Conservation (phyloP, 2,888 invertebrate species). For the Cerastoderma edule region DNA sequence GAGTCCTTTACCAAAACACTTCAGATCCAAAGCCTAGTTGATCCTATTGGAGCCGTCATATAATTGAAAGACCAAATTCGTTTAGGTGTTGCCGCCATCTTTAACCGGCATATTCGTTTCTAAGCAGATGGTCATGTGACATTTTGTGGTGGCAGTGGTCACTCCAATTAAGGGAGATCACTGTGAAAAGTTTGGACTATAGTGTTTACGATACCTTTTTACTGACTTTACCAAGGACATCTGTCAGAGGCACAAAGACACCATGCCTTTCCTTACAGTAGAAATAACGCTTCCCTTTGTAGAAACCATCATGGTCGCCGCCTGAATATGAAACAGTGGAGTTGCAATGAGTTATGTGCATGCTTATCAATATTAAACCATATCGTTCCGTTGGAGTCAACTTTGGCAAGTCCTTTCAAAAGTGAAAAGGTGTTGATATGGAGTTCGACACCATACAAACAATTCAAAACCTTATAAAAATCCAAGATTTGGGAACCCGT, state of each 20-base stretch:
- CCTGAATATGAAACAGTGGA: constrained; percentile 62
- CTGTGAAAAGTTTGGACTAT: no score
- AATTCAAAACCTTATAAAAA: neutral
- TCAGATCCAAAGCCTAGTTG: no score
- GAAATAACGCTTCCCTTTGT: constrained; percentile 78
- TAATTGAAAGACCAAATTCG: no score
- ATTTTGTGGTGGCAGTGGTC: no score
- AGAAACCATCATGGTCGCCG: constrained; percentile 78
- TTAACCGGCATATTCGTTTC: no score
- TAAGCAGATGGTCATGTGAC: no score
- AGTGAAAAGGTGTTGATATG: neutral
- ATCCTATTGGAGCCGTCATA: no score
- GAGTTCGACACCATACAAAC: neutral
- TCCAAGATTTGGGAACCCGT: neutral
- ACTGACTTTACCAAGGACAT: constrained; percentile 75
- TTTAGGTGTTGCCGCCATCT: no score
- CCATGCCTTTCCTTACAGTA: constrained; percentile 78
- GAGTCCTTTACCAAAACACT: no score
- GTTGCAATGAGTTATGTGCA: neutral
- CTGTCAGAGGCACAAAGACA: constrained; percentile 77
- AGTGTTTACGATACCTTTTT: constrained; percentile 45
- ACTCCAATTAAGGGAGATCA: no score
- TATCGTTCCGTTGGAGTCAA: no score
- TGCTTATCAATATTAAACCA: no score
- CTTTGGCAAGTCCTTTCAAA: neutral